Base-by-base conservation (phyloP, 37 sponge, comb jelly and placozoan genomes). In the Spongia lamella region DNA sequence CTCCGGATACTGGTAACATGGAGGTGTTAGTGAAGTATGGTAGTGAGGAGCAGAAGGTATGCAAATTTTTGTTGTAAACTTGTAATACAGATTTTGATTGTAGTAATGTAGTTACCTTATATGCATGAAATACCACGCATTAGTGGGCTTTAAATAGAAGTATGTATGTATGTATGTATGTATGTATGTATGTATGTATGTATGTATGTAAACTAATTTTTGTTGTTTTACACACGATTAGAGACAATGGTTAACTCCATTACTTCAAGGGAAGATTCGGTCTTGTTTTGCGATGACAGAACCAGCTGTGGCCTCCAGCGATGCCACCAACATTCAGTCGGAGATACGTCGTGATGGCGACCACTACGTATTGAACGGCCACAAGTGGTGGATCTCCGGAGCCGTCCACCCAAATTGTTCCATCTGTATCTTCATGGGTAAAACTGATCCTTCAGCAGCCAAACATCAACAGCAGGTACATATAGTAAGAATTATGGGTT, bases 1-100 rank as follows among this genome's bases (percentile, higher is more conserved):
- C 96, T n/a, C 96, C 96, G 17, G 95, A 88, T 68, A 94, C 87
- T 16, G 96, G 96, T 13, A 95, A 95, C 66, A 95, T 95, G 96
- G 96, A 95, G 55, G 86, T 91, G 58, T 70, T 95, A 27, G 80
- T 80, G 19, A 56, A 85, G 70, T 91, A 88, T 71, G 96, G 92
- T 4, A 79, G 79, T 35, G 81, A 81, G 22, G 53, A 88, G 61
- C 96, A 95, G 64, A 88, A 95, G 73, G 85, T 84, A 43, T 43
- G n/a, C n/a, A n/a, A n/a, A n/a, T n/a, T n/a, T n/a, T n/a, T n/a
- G n/a, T n/a, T n/a, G n/a, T n/a, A n/a, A n/a, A n/a, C n/a, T n/a
- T n/a, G n/a, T n/a, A n/a, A n/a, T n/a, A n/a, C n/a, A n/a, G n/a
- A n/a, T n/a, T n/a, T n/a, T n/a, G n/a, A n/a, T n/a, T n/a, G n/a